Percentiles rank a stretch among this genome's conserved stretches.
Evolutionary conservation across 2,888 invertebrate species (phyloP).

Genomic region (Vandiemenella viatica): DNA sequence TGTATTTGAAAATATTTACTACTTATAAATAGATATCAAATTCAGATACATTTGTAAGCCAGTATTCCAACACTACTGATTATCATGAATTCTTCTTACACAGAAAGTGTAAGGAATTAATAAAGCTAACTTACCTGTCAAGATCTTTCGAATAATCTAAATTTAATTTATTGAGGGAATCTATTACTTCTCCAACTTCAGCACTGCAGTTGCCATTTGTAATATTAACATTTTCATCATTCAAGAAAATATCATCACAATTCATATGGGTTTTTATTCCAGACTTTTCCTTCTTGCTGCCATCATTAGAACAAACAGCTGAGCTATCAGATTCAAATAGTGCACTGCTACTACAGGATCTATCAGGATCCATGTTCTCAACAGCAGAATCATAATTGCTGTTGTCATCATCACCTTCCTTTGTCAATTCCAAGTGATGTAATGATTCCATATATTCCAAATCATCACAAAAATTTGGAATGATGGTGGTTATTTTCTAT

Average conservation of each 20-base stretch:
- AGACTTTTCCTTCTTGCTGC: background rate
- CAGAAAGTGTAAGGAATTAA: no score
- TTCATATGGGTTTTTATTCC: background rate
- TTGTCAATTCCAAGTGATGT: conserved; percentile 6
- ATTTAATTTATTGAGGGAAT: conserved; percentile 8
- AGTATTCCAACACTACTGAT: no score
- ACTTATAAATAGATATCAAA: background rate
- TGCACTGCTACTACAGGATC: conserved; percentile 4
- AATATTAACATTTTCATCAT: background rate
- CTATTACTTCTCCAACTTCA: conserved; percentile 7
- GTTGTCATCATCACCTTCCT: conserved; percentile 8
- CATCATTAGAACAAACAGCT: background rate
- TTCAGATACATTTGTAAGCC: no score
- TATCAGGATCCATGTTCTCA: conserved; percentile 8
- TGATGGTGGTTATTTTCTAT: conserved; percentile 37
- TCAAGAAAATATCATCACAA: background rate
- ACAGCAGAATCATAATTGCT: conserved; percentile 10
- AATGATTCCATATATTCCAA: conserved; percentile 8
- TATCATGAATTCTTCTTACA: no score
- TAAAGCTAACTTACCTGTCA: background rate
- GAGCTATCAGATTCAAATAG: background rate
- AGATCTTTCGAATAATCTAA: conserved; percentile 5
- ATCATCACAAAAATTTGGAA: conserved; percentile 46
- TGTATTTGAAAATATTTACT: background rate
- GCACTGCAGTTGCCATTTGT: conserved; percentile 8